Evolutionary conservation across 2,888 invertebrate species (phyloP).

Genomic region (Epinotia nisella): DNA sequence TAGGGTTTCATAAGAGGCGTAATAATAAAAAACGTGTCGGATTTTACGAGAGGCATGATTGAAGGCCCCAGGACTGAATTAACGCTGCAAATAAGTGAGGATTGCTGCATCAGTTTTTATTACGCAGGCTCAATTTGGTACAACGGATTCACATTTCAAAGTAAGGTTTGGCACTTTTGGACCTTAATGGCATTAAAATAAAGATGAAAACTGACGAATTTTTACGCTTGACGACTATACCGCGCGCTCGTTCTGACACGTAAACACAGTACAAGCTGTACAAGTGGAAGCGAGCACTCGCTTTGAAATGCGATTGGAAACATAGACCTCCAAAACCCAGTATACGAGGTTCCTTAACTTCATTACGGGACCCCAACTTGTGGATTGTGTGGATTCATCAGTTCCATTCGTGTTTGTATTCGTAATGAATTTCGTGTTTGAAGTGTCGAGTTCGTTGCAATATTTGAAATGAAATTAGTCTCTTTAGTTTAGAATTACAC

Average conservation of each 20-base stretch:
- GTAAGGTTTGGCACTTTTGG: not conserved
- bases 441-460: not conserved
- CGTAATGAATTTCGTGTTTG: constrained; percentile 25
- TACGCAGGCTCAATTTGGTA: not conserved
- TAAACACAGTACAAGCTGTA: not conserved
- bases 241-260: not conserved
- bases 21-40: constrained; percentile 48
- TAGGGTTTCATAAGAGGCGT: constrained; percentile 34
- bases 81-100: constrained; percentile 51
- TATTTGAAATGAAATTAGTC: not conserved
- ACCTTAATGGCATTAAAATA: not conserved
- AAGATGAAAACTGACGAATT: not conserved
- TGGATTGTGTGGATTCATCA: constrained; percentile 29
- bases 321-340: not conserved
- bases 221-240: not conserved
- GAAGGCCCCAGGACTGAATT: constrained; percentile 60
- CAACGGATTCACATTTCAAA: not conserved
- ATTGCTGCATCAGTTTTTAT: constrained; percentile 42
- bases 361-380: constrained; percentile 22
- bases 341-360: constrained; percentile 16
- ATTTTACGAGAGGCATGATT: constrained; percentile 57
- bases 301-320: not conserved
- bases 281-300: not conserved
- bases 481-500: not conserved
- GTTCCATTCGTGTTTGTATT: constrained; percentile 23